Percentiles rank a stretch among this genome's conserved stretches.
phyloP scores from a whole-genome alignment of 1,140 invertebrate genomes.

The Pseudomyrmex flavicornis region DNA sequence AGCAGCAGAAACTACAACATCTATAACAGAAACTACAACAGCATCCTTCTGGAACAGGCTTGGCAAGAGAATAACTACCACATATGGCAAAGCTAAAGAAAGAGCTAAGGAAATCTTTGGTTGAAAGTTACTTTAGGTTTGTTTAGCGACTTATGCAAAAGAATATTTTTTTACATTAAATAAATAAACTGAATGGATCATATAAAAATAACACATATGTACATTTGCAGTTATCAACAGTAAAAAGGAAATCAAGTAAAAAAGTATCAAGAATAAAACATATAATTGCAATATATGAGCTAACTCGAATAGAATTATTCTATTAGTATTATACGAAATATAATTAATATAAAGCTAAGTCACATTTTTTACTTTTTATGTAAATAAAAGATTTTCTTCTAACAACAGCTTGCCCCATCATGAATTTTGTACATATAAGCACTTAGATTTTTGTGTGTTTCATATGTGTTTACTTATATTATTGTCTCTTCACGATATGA shows the following conservation, averaged over 20 bases:
- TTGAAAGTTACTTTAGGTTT: slow-evolving; percentile 66
- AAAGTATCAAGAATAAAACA: not conserved
- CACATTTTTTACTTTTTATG: slow-evolving; percentile 49
- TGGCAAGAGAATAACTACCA: slow-evolving; percentile 83
- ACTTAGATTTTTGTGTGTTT: not conserved
- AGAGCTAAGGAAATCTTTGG: slow-evolving; percentile 85
- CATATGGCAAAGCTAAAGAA: slow-evolving; percentile 85
- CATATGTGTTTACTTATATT: not conserved
- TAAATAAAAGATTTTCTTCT: slow-evolving; percentile 54
- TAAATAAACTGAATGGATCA: slow-evolving; percentile 21
- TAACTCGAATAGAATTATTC: slow-evolving; percentile 24
- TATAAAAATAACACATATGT: slow-evolving; percentile 32
- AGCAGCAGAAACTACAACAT: slow-evolving; percentile 30
- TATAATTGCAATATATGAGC: slow-evolving; percentile 29
- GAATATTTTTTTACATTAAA: not conserved
- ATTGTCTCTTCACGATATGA: not conserved
- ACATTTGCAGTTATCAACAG: slow-evolving; percentile 5
- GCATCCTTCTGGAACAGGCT: slow-evolving; percentile 86
- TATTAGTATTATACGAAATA: slow-evolving; percentile 59
- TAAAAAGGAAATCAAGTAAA: slow-evolving; percentile 11
- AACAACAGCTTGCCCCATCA: not conserved
- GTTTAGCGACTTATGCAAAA: slow-evolving; percentile 56
- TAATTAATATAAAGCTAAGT: slow-evolving; percentile 50
- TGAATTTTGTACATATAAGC: not conserved
- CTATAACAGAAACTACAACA: slow-evolving; percentile 31